Evolutionary conservation across 2,113 vertebrate genomes (phyloP).

Genomic region (Physeter macrocephalus): DNA sequence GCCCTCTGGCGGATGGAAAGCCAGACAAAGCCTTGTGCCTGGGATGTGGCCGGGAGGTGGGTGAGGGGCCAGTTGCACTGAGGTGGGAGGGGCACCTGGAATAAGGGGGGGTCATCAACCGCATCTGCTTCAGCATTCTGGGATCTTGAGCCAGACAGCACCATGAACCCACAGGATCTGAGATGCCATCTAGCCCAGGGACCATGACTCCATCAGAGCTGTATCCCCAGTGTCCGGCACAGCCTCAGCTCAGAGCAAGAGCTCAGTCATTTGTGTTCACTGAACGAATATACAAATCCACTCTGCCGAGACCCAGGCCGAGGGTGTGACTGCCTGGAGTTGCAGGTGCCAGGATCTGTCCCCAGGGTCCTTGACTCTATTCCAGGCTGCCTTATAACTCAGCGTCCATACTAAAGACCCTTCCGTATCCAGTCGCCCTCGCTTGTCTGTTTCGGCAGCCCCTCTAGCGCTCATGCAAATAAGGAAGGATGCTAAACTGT

Average conservation of each 20-base stretch:
- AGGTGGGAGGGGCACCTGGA: too few relatives aligned
- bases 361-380: neutral
- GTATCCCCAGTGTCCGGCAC: too few relatives aligned
- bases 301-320: neutral
- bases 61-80: neutral
- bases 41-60: neutral
- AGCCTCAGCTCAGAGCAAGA: neutral
- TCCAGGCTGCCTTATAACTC: neutral
- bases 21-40: neutral
- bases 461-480: neutral
- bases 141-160: neutral
- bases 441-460: neutral
- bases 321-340: neutral
- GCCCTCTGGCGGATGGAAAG: neutral
- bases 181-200: neutral
- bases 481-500: neutral
- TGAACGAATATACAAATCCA: neutral
- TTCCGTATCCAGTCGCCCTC: neutral
- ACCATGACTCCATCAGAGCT: rapidly evolving
- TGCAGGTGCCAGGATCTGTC: neutral
- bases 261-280: neutral
- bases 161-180: neutral
- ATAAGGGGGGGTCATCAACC: neutral
- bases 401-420: neutral
- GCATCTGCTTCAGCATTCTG: neutral